Conservation (phyloP, 2,797 vertebrate genomes). For the Galagoides demidoff region DNA sequence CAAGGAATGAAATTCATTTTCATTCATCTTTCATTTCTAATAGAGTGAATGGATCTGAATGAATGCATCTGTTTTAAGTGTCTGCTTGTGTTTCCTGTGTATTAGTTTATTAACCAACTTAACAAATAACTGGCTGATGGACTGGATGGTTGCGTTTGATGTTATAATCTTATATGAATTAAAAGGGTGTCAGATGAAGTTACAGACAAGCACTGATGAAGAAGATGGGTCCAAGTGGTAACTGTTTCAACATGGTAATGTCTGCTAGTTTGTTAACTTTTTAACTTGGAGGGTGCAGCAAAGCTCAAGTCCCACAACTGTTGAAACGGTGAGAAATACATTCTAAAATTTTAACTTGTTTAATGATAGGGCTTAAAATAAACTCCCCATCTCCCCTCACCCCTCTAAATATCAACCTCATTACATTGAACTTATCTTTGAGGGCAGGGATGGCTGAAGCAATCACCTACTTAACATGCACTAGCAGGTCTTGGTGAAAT, state of each 20-base stretch:
- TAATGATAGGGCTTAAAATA: conserved; percentile 48
- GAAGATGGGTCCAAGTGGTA: neutral
- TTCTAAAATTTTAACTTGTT: conserved; percentile 60
- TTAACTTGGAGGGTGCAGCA: neutral
- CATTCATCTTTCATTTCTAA: conserved; percentile 39
- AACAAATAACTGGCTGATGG: neutral
- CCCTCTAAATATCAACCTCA: neutral
- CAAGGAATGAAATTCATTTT: neutral
- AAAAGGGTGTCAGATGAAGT: conserved; percentile 25
- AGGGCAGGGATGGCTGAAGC: conserved; percentile 40
- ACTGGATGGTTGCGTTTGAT: conserved; percentile 4
- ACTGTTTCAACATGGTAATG: neutral
- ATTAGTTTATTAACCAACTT: neutral
- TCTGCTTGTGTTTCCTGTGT: neutral
- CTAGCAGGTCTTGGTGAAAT: conserved; percentile 71
- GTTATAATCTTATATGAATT: conserved; percentile 15
- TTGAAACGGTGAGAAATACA: conserved; percentile 23
- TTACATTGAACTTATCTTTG: conserved; percentile 66
- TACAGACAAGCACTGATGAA: neutral
- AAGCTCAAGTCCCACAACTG: neutral
- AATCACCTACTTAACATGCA: conserved; percentile 69
- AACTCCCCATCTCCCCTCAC: neutral
- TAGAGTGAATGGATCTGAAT: neutral
- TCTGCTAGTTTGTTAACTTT: conserved; percentile 50
- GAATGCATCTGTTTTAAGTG: neutral